Evolutionary conservation across 2,888 invertebrate genomes (phyloP).

Genomic region (Tuta absoluta): DNA sequence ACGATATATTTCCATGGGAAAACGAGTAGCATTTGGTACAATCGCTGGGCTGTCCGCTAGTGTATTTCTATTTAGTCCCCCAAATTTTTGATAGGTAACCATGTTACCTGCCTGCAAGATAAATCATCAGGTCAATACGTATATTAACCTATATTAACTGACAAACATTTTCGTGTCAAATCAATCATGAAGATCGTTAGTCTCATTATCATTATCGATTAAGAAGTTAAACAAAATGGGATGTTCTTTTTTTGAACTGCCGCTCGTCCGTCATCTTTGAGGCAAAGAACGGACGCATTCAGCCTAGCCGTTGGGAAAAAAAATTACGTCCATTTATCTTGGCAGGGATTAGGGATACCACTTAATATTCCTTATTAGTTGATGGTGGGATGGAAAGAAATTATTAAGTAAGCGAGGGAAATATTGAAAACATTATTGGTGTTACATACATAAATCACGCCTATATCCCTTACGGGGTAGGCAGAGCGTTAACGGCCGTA

Average conservation of each 20-base stretch:
- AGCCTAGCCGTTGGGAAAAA: conserved; percentile 40
- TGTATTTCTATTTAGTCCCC: neutral
- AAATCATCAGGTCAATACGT: neutral
- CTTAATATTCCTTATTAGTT: conserved; percentile 11
- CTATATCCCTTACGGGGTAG: too few species aligned
- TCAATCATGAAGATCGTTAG: conserved; percentile 50
- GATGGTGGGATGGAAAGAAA: neutral
- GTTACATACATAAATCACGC: too few species aligned
- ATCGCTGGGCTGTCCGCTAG: neutral
- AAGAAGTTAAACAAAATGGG: conserved; percentile 46
- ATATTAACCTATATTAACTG: conserved; percentile 15
- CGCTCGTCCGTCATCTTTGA: conserved; percentile 43
- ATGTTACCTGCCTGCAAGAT: neutral
- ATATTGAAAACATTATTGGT: too few species aligned
- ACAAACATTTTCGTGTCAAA: conserved; percentile 31
- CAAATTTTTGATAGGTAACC: neutral
- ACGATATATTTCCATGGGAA: too few species aligned
- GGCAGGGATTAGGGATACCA: conserved; percentile 34
- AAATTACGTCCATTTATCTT: conserved; percentile 56
- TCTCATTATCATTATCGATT: conserved; percentile 55
- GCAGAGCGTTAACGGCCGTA: too few species aligned
- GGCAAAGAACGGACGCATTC: conserved; percentile 38
- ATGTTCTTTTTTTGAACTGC: conserved; percentile 40
- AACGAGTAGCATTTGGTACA: too few species aligned
- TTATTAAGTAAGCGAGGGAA: neutral